Conservation (phyloP, 2,797 vertebrate species). For the Enteromius radiatus region DNA sequence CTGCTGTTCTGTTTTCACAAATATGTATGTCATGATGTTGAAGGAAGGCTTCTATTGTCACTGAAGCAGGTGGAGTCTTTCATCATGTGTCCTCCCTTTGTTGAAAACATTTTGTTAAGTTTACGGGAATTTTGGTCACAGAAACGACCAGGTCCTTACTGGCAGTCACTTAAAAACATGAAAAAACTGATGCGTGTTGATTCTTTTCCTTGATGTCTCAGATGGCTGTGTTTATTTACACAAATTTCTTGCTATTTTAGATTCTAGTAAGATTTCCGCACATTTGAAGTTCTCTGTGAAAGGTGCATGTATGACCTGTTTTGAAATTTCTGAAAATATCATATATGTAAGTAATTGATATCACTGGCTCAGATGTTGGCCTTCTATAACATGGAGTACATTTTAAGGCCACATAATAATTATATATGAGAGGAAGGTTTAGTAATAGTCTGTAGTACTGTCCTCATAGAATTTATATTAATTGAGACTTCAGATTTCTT, state of each 20-base stretch:
- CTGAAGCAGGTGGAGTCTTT: slow-evolving; percentile 26
- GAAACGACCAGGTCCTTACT: background rate
- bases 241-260: too few species aligned
- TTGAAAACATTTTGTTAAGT: background rate
- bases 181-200: background rate
- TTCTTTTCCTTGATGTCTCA: background rate
- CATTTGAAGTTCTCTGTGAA: background rate
- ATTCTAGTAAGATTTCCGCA: background rate
- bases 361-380: background rate
- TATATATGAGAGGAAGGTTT: background rate
- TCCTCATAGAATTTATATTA: background rate
- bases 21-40: slow-evolving; percentile 3
- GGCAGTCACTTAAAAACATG: background rate
- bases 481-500: background rate
- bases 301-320: background rate
- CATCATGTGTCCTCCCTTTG: background rate
- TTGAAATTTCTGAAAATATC: background rate
- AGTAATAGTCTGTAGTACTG: too few species aligned
- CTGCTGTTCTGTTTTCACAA: background rate
- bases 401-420: background rate
- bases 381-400: background rate
- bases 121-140: background rate
- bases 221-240: background rate
- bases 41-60: background rate
- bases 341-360: background rate